Evolutionary conservation across 64 coral and sea anemone genomes (phyloP).

Genomic region (Porites australiensis): DNA sequence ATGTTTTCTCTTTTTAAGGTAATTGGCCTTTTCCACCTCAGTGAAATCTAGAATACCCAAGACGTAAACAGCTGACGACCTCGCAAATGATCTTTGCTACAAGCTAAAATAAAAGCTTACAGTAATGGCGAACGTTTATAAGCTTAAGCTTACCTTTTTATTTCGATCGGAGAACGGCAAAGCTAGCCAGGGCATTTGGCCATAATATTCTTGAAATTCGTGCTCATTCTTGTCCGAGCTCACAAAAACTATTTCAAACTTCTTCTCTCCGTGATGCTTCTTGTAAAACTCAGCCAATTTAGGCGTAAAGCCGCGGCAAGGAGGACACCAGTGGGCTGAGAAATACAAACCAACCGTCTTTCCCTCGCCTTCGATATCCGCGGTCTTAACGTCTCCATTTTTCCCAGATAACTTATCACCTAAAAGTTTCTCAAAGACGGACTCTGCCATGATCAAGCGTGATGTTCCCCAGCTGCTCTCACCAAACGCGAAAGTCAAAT

Average conservation of each 20-base stretch:
- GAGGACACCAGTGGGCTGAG: conserved; percentile 97
- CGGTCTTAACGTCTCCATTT: conserved; percentile 20
- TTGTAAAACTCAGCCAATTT: conserved; percentile 93
- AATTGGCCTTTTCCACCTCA: background rate
- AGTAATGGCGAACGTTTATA: too few relatives aligned
- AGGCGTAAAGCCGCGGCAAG: conserved; percentile 93
- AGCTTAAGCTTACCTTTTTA: conserved; percentile 67
- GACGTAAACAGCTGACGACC: background rate
- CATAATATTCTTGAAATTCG: conserved; percentile 74
- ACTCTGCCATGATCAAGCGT: conserved; percentile 71
- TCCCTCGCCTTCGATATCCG: conserved; percentile 66
- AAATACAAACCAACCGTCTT: conserved; percentile 94
- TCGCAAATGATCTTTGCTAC: background rate
- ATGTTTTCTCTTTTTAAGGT: background rate
- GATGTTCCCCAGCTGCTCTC: background rate
- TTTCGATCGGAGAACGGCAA: conserved; percentile 78
- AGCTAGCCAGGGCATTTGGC: conserved; percentile 94
- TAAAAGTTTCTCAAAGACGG: conserved; percentile 68
- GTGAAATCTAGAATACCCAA: background rate
- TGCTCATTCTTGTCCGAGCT: conserved; percentile 90
- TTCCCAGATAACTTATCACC: conserved; percentile 71
- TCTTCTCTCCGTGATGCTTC: conserved; percentile 47
- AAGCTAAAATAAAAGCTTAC: background rate
- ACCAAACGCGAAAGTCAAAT: background rate
- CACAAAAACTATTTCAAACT: conserved; percentile 90